These are phyloP conservation scores for Bothrops jararaca DNA, from an alignment of 2,113 vertebrate genomes.

Conservation along the genomic window DNA sequence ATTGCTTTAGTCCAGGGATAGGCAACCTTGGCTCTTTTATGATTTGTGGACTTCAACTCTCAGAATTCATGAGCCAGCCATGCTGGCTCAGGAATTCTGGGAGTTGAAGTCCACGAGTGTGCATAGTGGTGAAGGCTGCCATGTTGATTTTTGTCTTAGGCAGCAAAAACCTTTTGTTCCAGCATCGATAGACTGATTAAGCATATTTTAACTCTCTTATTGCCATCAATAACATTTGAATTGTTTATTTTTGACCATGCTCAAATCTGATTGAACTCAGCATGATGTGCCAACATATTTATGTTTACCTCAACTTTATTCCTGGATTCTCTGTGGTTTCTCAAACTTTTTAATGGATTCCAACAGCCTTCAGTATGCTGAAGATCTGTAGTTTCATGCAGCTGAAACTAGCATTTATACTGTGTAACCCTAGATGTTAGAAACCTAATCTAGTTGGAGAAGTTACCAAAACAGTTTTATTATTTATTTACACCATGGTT, in stretches of 20 bases:
- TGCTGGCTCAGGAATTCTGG: too few relatives aligned
- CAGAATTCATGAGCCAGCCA: too few relatives aligned
- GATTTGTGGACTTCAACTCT: too few relatives aligned
- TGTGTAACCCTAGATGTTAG: constrained; percentile 73
- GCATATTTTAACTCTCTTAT: not conserved
- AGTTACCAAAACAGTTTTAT: constrained; percentile 63
- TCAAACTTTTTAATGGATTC: not conserved
- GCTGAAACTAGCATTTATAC: constrained; percentile 1
- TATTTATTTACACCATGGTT: constrained; percentile 75
- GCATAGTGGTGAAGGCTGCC: not conserved
- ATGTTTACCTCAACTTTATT: not conserved
- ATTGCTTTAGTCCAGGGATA: not conserved
- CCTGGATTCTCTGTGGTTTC: not conserved
- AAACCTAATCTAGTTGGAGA: constrained; percentile 71
- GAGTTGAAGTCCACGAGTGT: too few relatives aligned
- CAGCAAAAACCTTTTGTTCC: not conserved
- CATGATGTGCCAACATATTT: not conserved
- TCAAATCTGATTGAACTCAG: not conserved
- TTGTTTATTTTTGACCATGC: not conserved
- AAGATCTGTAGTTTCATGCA: not conserved
- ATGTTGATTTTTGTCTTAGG: not conserved
- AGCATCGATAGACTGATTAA: not conserved
- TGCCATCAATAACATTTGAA: not conserved
- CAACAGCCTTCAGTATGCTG: not conserved
- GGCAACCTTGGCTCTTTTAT: too few relatives aligned